Evolutionary conservation across 1,140 invertebrate species (phyloP).

Genomic region (Neodiprion pinetum): DNA sequence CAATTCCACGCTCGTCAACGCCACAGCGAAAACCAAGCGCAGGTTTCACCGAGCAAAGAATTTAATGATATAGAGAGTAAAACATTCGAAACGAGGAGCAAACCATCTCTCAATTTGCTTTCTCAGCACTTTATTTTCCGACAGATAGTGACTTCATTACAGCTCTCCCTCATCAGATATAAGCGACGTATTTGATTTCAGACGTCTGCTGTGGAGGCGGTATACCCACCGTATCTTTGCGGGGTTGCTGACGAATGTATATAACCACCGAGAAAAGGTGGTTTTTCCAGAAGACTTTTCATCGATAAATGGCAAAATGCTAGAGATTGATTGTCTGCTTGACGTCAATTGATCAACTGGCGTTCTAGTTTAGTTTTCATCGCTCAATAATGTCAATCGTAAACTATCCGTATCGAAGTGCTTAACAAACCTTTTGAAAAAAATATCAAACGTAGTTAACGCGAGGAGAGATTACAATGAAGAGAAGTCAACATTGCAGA

Average conservation of each 20-base stretch:
- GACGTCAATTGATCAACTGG: background rate
- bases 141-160: slow-evolving; percentile 53
- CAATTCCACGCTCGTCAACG: slow-evolving; percentile 3
- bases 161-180: slow-evolving; percentile 44
- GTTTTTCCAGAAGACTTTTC: background rate
- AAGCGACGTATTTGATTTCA: slow-evolving; percentile 53
- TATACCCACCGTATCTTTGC: slow-evolving; percentile 10
- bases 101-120: slow-evolving; percentile 45
- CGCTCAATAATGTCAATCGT: background rate
- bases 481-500: too few species aligned
- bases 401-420: too few species aligned
- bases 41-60: slow-evolving; percentile 18
- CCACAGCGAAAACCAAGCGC: background rate
- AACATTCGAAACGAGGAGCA: slow-evolving; percentile 17
- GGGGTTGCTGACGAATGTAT: slow-evolving; percentile 19
- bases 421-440: too few species aligned
- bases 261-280: too few species aligned
- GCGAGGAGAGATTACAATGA: too few species aligned
- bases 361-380: background rate
- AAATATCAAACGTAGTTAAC: too few species aligned
- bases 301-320: background rate
- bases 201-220: background rate
- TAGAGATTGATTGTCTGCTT: background rate
- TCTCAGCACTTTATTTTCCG: slow-evolving; percentile 47
- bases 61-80: slow-evolving; percentile 26